These are phyloP conservation scores for Branchipolynoe longqiensis DNA, from an alignment of 2,888 invertebrate genomes.

Conservation along the genomic window DNA sequence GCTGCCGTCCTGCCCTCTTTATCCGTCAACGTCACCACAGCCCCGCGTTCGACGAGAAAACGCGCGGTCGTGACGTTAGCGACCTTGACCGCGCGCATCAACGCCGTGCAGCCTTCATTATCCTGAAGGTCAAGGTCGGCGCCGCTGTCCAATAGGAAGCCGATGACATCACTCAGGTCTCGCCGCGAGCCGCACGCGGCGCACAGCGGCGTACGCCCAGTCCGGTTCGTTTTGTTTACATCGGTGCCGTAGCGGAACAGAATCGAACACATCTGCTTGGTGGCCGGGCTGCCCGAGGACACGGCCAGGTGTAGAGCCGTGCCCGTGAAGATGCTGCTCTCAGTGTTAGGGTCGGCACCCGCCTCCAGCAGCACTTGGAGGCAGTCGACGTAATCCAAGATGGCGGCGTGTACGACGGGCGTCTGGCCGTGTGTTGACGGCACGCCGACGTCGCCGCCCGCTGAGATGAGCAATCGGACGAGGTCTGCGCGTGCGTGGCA, in stretches of 20 bases:
- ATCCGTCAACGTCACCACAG: neutral
- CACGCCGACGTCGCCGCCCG: neutral
- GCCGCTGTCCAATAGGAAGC: slow-evolving; percentile 18
- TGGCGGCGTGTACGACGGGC: neutral
- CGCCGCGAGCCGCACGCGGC: neutral
- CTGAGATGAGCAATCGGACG: neutral
- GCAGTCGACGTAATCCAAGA: neutral
- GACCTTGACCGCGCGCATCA: neutral
- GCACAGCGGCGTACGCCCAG: slow-evolving; percentile 13
- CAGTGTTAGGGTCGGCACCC: slow-evolving; percentile 19
- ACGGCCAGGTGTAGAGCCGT: slow-evolving; percentile 7
- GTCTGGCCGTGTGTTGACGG: neutral
- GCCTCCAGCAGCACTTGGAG: neutral
- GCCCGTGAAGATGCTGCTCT: neutral
- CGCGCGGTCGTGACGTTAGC: neutral
- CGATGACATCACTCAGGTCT: neutral
- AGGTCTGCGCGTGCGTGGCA: neutral
- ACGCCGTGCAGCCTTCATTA: neutral
- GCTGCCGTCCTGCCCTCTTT: neutral
- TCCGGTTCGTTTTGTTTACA: neutral
- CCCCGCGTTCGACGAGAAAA: neutral
- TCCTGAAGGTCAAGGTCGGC: neutral
- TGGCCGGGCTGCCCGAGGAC: neutral
- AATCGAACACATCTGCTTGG: neutral
- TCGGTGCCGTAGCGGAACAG: neutral